These are phyloP conservation scores for Rousettus leschenaultii DNA, from an alignment of 2,113 vertebrate genomes.

Conservation along the genomic window DNA sequence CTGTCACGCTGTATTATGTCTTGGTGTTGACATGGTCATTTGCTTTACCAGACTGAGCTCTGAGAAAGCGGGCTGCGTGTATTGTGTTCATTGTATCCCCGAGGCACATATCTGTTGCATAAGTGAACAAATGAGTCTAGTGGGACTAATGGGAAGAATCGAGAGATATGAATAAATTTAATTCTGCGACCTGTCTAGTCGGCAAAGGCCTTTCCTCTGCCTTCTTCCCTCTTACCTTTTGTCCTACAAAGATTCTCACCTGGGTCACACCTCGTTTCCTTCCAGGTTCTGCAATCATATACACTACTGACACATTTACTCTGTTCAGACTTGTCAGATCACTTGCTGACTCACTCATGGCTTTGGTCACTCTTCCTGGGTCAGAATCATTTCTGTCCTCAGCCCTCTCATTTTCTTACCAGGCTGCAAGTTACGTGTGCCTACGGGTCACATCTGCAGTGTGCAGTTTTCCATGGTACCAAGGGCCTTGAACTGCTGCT, in stretches of 20 bases:
- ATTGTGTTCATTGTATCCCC: neutral
- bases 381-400: constrained; percentile 27
- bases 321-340: neutral
- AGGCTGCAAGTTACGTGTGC: neutral
- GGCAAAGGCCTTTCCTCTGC: neutral
- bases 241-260: neutral
- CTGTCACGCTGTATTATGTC: neutral
- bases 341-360: neutral
- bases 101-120: neutral
- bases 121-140: neutral
- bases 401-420: neutral
- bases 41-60: neutral
- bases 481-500: neutral
- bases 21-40: neutral
- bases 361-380: neutral
- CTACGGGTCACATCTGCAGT: neutral
- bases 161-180: neutral
- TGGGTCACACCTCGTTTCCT: neutral
- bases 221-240: neutral
- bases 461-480: neutral
- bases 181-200: neutral
- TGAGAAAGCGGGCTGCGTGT: neutral
- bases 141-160: neutral
- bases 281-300: neutral
- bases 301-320: neutral